Conservation (phyloP, 1,140 invertebrate genomes). For the Ceratitis capitata region DNA sequence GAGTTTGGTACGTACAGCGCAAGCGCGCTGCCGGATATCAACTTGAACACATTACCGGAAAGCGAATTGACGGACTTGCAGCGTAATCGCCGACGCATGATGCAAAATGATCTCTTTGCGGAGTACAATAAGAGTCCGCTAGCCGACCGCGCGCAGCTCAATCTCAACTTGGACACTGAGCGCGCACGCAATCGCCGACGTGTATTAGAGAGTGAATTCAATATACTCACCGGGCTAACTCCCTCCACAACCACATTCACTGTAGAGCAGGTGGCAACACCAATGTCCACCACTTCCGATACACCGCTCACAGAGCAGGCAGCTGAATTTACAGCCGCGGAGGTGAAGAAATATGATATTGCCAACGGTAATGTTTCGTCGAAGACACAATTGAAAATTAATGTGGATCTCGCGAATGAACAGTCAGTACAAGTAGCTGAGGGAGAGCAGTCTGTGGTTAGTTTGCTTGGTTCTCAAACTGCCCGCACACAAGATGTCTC, state of each 20-base stretch:
- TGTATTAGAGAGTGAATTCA: constrained; percentile 52
- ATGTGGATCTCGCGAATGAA: not conserved
- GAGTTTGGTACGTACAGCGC: constrained; percentile 45
- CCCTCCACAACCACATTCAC: not conserved
- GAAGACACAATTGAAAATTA: constrained; percentile 43
- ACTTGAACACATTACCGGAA: constrained; percentile 48
- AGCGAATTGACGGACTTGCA: constrained; percentile 52
- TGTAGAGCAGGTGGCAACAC: constrained; percentile 45
- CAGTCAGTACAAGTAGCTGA: not conserved
- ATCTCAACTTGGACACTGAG: constrained; percentile 45
- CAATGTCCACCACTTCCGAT: constrained; percentile 63
- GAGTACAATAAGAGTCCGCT: constrained; percentile 47
- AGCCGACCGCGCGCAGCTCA: constrained; percentile 32
- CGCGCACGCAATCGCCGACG: constrained; percentile 46
- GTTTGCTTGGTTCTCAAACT: not conserved
- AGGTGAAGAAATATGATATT: constrained; percentile 4
- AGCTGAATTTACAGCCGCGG: not conserved
- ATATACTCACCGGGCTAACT: constrained; percentile 42
- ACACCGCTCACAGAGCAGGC: constrained; percentile 7
- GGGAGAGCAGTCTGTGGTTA: not conserved
- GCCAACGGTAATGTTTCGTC: constrained; percentile 37
- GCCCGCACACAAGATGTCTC: not conserved
- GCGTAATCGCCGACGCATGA: constrained; percentile 55
- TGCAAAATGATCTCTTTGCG: constrained; percentile 52
- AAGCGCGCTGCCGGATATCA: constrained; percentile 50